These are phyloP conservation scores for Oryzias woworae DNA, from an alignment of 2,113 vertebrate genomes.

Conservation along the genomic window DNA sequence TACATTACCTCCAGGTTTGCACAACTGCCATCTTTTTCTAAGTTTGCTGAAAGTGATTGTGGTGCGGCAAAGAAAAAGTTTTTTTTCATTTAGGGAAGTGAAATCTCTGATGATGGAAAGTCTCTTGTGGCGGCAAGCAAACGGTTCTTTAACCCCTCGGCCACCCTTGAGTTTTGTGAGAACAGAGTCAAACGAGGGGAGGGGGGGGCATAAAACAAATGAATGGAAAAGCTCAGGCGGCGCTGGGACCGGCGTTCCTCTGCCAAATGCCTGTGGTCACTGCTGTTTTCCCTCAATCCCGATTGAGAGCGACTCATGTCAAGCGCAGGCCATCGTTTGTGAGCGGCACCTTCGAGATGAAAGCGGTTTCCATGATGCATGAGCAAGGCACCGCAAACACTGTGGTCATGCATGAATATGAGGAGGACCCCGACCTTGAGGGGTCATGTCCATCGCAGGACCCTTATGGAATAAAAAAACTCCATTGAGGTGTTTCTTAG, in stretches of 20 bases:
- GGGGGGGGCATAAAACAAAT: conserved; percentile 20
- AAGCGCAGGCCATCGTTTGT: conserved; percentile 24
- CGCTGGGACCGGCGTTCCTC: neutral
- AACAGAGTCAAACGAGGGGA: conserved; percentile 11
- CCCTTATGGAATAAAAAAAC: conserved; percentile 24
- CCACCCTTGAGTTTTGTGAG: conserved; percentile 17
- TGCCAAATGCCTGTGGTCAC: conserved; percentile 14
- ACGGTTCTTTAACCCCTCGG: conserved; percentile 8
- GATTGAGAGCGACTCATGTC: conserved; percentile 54
- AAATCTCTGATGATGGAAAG: neutral
- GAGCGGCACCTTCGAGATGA: conserved; percentile 15
- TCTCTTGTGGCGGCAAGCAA: conserved; percentile 1
- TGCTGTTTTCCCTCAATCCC: conserved; percentile 46
- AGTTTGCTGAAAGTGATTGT: conserved; percentile 4
- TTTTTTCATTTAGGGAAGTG: conserved; percentile 20
- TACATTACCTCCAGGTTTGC: conserved; percentile 45
- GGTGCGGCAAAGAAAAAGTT: conserved; percentile 13
- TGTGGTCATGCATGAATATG: neutral
- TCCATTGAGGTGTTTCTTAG: conserved; percentile 26
- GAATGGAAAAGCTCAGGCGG: conserved; percentile 29
- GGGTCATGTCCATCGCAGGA: too few relatives aligned
- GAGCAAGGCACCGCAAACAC: conserved; percentile 46
- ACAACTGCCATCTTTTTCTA: conserved; percentile 44
- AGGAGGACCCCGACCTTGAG: too few relatives aligned
- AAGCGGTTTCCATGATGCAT: conserved; percentile 46